A percentile compares a stretch with the other conserved stretches of the same genome.
These are phyloP conservation scores for Anableps anableps DNA, from an alignment of 2,797 vertebrate species.

Conservation along the genomic window DNA sequence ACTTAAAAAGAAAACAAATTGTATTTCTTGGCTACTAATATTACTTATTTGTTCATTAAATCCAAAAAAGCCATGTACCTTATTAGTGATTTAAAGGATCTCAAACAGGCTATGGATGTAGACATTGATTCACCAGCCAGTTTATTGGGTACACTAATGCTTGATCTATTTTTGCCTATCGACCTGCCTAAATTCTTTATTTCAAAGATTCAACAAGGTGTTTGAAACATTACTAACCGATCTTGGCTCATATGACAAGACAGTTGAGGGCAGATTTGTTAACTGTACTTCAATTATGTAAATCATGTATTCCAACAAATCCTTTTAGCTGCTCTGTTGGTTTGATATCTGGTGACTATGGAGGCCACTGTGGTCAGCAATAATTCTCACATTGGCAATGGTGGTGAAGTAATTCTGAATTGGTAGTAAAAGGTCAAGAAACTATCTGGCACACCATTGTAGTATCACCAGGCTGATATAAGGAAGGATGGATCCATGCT, in stretches of 20 bases:
- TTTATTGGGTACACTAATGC: not conserved
- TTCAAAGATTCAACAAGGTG: not conserved
- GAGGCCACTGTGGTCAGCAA: no score
- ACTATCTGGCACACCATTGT: no score
- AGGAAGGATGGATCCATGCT: no score
- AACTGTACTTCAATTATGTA: not conserved
- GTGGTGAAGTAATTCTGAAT: no score
- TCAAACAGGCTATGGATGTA: slow-evolving; percentile 11
- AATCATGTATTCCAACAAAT: no score
- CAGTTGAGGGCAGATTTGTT: not conserved
- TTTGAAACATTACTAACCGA: not conserved
- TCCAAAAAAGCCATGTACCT: not conserved
- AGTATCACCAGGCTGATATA: no score
- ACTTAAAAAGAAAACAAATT: not conserved
- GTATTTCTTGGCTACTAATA: not conserved
- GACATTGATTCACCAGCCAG: not conserved
- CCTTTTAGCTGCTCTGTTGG: no score
- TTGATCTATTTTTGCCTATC: not conserved
- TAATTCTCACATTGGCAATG: no score
- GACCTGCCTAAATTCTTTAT: not conserved
- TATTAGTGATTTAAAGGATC: not conserved
- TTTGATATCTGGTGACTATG: no score
- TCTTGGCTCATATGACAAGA: not conserved
- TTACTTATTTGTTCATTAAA: not conserved
- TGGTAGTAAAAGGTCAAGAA: no score